These are phyloP conservation scores for Lasioglossum pauxillum DNA, from an alignment of 2,888 invertebrate genomes.

Conservation along the genomic window DNA sequence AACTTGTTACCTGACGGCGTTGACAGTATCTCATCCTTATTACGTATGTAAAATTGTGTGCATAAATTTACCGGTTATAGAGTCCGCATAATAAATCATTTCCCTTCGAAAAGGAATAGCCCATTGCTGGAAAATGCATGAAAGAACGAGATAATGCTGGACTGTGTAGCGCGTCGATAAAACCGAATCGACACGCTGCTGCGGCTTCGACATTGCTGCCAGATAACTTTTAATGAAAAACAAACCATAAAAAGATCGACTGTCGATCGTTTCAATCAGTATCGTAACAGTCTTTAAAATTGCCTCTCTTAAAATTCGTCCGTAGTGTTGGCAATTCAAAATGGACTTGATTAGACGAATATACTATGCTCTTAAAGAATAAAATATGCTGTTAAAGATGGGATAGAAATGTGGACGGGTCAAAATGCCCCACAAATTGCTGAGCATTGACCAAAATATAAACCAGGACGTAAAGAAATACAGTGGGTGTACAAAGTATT, in stretches of 20 bases:
- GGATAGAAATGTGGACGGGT: not conserved
- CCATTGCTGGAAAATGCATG: constrained; percentile 32
- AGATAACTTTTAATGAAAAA: not conserved
- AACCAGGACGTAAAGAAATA: too few relatives aligned
- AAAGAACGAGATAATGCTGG: constrained; percentile 34
- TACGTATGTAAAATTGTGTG: constrained; percentile 54
- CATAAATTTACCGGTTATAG: constrained; percentile 56
- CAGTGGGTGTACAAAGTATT: too few relatives aligned
- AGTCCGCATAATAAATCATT: constrained; percentile 55
- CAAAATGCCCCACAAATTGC: not conserved
- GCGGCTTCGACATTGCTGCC: not conserved
- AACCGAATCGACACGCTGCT: constrained; percentile 13
- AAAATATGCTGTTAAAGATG: too few relatives aligned
- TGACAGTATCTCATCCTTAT: constrained; percentile 66
- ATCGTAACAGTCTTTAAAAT: too few relatives aligned
- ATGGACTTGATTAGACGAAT: too few relatives aligned
- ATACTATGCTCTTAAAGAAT: too few relatives aligned
- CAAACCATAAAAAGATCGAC: not conserved
- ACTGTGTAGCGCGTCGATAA: constrained; percentile 38
- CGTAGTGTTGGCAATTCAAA: too few relatives aligned
- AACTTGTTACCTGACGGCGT: constrained; percentile 60
- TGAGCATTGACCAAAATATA: too few relatives aligned
- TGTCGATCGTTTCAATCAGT: not conserved
- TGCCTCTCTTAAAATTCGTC: too few relatives aligned
- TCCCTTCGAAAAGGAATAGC: constrained; percentile 38